Percentiles rank a stretch among this genome's conserved stretches.
These are phyloP conservation scores for Hypotaenidia philippensis DNA, from an alignment of 2,797 vertebrate genomes.

Conservation along the genomic window DNA sequence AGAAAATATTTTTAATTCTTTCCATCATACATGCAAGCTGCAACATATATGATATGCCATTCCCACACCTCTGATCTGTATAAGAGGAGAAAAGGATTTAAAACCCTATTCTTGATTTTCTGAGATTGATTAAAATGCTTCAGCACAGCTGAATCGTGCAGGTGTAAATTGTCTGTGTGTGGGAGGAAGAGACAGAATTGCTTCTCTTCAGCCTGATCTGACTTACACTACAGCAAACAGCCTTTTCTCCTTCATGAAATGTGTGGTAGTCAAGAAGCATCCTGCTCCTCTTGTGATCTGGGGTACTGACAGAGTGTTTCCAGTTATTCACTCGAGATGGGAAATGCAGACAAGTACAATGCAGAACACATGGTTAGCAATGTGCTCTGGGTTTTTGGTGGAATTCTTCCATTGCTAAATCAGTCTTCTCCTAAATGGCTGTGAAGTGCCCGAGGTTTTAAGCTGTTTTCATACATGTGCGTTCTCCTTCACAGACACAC, in stretches of 20 bases:
- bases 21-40: background rate
- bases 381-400: constrained; percentile 50
- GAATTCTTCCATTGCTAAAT: constrained; percentile 48
- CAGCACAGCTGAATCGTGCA: constrained; percentile 62
- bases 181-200: constrained; percentile 64
- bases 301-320: constrained; percentile 65
- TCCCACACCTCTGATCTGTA: background rate
- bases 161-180: constrained; percentile 61
- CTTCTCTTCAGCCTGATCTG: constrained; percentile 63
- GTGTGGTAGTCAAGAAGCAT: constrained; percentile 62
- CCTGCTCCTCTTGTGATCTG: constrained; percentile 65
- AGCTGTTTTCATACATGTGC: background rate
- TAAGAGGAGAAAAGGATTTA: constrained; percentile 15
- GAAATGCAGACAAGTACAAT: constrained; percentile 64
- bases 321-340: constrained; percentile 66
- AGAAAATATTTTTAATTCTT: constrained; percentile 33
- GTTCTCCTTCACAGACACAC: background rate
- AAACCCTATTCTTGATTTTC: constrained; percentile 49
- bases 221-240: constrained; percentile 66
- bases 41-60: background rate
- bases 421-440: background rate
- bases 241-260: constrained; percentile 51
- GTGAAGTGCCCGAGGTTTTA: background rate
- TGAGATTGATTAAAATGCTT: constrained; percentile 59
- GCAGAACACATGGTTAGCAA: constrained; percentile 64